These are phyloP conservation scores for Argyrosomus regius DNA, from an alignment of 2,797 vertebrate genomes.

Conservation along the genomic window DNA sequence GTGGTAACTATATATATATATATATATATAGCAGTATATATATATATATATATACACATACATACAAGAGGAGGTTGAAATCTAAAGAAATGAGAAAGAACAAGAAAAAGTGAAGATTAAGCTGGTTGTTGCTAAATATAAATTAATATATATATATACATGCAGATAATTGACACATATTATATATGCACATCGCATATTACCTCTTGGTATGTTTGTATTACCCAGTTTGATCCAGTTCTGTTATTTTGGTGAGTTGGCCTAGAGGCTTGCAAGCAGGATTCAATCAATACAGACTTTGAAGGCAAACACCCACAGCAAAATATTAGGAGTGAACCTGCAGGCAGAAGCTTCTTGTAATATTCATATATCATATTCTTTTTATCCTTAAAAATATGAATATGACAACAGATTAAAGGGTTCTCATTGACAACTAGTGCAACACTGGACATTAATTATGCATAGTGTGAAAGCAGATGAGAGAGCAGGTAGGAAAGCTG, in stretches of 20 bases:
- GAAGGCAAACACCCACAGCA: background rate
- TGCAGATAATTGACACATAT: background rate
- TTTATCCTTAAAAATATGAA: background rate
- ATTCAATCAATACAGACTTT: slow-evolving; percentile 25
- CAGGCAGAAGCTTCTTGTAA: background rate
- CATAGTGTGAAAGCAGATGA: background rate
- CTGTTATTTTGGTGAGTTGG: background rate
- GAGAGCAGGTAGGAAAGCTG: background rate
- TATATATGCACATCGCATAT: background rate
- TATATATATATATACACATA: no score
- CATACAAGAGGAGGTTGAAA: background rate
- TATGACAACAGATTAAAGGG: background rate
- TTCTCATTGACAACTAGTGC: background rate
- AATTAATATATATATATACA: no score
- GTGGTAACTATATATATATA: background rate
- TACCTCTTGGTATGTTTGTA: background rate
- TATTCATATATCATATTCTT: background rate
- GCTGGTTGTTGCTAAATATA: background rate
- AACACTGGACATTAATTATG: no score
- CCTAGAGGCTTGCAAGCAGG: slow-evolving; percentile 16
- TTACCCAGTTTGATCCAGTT: slow-evolving; percentile 5
- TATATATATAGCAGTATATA: no score
- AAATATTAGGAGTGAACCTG: slow-evolving; percentile 1
- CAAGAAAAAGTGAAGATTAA: background rate
- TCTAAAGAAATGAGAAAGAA: background rate